Evolutionary conservation across 2,797 vertebrate genomes (phyloP).

Genomic region (Muscicapa striata): DNA sequence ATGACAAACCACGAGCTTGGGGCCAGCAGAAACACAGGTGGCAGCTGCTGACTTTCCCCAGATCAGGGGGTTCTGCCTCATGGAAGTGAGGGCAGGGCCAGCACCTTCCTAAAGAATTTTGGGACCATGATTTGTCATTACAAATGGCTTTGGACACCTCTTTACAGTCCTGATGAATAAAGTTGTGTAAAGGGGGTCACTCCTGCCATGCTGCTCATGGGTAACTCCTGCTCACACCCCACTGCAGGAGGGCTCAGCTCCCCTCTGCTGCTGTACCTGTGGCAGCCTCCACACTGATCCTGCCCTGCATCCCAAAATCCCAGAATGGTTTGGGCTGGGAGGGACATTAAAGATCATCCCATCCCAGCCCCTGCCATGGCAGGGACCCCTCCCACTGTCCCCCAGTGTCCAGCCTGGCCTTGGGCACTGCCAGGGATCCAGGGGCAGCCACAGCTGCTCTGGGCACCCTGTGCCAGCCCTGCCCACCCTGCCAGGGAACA

Average conservation of each 20-base stretch:
- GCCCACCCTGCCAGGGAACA: not conserved
- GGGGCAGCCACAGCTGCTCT: too few relatives aligned
- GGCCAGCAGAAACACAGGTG: not conserved
- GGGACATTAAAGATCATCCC: accelerated
- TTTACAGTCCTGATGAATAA: not conserved
- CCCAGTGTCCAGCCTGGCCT: not conserved
- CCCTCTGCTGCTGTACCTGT: not conserved
- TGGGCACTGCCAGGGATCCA: too few relatives aligned
- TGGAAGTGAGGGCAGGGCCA: not conserved
- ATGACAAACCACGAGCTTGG: not conserved
- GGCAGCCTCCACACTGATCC: not conserved
- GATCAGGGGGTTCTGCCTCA: not conserved
- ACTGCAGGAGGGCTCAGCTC: not conserved
- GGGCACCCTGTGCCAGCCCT: too few relatives aligned
- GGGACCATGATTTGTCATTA: not conserved
- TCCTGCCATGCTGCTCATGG: accelerated
- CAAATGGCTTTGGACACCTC: not conserved
- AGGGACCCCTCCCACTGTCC: not conserved
- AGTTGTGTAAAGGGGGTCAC: not conserved
- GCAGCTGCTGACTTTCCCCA: not conserved
- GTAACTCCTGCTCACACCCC: not conserved
- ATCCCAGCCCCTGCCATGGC: not conserved
- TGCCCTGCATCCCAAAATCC: too few relatives aligned
- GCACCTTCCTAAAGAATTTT: not conserved
- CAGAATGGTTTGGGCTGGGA: not conserved